A percentile compares a stretch with the other conserved stretches of the same genome.
phyloP scores from a whole-genome alignment of 1,140 invertebrate genomes.

The Drosophila kikkawai region DNA sequence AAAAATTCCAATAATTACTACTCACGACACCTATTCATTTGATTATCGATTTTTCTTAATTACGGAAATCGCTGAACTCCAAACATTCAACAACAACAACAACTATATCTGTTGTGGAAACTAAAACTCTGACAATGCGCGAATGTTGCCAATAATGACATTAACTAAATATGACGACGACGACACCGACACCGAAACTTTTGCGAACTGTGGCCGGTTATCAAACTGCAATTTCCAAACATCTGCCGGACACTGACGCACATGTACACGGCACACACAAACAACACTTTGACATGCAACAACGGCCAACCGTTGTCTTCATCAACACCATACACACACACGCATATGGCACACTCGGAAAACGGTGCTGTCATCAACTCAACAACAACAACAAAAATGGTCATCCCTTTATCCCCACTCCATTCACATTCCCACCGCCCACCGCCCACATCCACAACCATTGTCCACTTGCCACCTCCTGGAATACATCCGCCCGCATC shows the following conservation, averaged over 20 bases:
- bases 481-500: slow-evolving; percentile 7
- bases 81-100: slow-evolving; percentile 12
- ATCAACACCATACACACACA: slow-evolving; percentile 33
- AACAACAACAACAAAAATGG: slow-evolving; percentile 32
- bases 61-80: background rate
- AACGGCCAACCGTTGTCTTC: slow-evolving; percentile 43
- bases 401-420: slow-evolving; percentile 50
- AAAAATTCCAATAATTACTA: background rate
- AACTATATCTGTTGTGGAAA: slow-evolving; percentile 5
- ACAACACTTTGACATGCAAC: slow-evolving; percentile 60
- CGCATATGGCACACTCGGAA: slow-evolving; percentile 30
- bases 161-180: slow-evolving; percentile 56
- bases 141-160: slow-evolving; percentile 42
- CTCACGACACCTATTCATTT: background rate
- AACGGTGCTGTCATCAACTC: slow-evolving; percentile 60
- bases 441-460: background rate
- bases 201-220: slow-evolving; percentile 33
- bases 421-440: slow-evolving; percentile 10
- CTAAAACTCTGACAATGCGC: slow-evolving; percentile 39
- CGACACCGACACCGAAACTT: slow-evolving; percentile 43
- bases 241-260: slow-evolving; percentile 45
- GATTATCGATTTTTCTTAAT: slow-evolving; percentile 2
- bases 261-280: slow-evolving; percentile 15
- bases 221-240: slow-evolving; percentile 73
- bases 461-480: background rate